phyloP scores from a whole-genome alignment of 2,797 vertebrate species.

The Sebastes vulpes region DNA sequence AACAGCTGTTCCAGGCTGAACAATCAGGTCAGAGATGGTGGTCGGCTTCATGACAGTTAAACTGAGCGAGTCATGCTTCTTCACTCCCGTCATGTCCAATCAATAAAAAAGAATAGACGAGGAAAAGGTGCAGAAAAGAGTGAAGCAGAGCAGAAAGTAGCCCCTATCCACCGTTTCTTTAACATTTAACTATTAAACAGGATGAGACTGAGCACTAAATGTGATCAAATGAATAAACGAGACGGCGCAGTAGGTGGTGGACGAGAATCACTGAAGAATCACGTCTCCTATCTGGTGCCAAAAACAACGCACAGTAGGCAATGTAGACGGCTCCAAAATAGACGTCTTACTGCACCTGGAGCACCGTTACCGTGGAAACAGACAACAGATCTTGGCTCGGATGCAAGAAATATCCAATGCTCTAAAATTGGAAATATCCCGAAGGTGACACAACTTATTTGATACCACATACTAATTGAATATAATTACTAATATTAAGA shows the following conservation, averaged over 20 bases:
- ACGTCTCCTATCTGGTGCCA: background rate
- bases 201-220: background rate
- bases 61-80: background rate
- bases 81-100: background rate
- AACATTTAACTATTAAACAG: background rate
- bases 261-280: background rate
- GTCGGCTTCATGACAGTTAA: background rate
- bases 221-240: background rate
- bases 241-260: background rate
- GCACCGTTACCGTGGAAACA: conserved; percentile 23
- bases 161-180: background rate
- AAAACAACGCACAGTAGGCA: background rate
- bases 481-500: background rate
- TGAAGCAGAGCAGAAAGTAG: background rate
- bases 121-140: background rate
- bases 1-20: background rate
- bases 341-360: conserved; percentile 8
- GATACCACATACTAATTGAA: background rate
- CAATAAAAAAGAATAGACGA: background rate
- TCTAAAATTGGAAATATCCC: background rate
- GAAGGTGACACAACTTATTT: background rate
- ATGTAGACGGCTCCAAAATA: background rate
- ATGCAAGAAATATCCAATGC: background rate
- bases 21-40: background rate
- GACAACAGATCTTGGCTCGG: conserved; percentile 10